Base-by-base conservation (phyloP, 2,888 invertebrate species). In the Smittia sp. region DNA sequence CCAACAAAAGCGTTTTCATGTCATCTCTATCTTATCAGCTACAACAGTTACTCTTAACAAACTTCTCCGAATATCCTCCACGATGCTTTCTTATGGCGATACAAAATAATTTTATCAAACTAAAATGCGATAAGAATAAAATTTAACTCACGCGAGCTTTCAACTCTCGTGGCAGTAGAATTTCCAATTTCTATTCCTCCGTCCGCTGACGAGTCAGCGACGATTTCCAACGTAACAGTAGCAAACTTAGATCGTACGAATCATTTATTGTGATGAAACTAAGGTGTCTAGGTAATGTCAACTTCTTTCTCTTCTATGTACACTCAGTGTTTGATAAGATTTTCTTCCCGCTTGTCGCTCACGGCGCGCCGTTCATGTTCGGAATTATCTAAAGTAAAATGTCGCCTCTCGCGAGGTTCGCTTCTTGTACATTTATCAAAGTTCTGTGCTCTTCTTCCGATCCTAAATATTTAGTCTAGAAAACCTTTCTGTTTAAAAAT, bases 11-110 rank as follows among this genome's bases (percentile, higher is more conserved):
- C 58, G 18, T 58, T 18, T 58, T 58, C 58, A 15, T 46, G 46
- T 13, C 6, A 46, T 11, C 3, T 6, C 2, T 58, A 7, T 58
- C 58, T 58, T 58, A 58, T 58, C 20, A 58, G 11, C 22, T 58
- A 58, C 58, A 58, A 58, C 58, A 58, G n/a, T 58, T 58, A 58
- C 15, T 52, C 15, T n/a, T 58, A 58, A 58, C 58, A 58, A 58
- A 13, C 22, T 58, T 46, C 4, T 46, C 46, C 46, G 46, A 46
- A 46, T 39, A 46, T 46, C 20, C 11, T 58, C 58, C 18, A 58
- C 7, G 11, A 15, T 46, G 6, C n/a, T 6, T 58, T 58, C 22
- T 58, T 58, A 58, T 58, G 58, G 58, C 58, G 18, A 58, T 58
- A 58, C 22, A 58, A 58, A 58, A 46, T 46, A 58, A 58, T 2